These are phyloP conservation scores for Hyposoter didymator DNA, from an alignment of 2,888 invertebrate species.

Conservation along the genomic window DNA sequence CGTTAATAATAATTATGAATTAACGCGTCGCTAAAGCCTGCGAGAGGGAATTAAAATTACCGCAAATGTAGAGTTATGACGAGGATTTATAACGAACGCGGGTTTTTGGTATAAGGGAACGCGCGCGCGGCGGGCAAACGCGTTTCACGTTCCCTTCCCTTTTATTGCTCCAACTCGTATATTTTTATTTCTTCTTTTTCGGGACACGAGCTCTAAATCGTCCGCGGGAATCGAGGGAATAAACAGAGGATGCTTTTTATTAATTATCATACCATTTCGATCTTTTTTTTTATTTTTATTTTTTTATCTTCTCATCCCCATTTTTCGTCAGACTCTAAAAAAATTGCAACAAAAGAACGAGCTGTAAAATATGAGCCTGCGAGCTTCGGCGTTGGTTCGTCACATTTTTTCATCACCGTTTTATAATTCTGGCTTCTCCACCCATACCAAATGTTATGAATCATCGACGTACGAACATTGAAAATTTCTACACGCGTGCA, in stretches of 20 bases:
- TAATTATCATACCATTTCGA: constrained; percentile 48
- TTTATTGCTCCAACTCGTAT: constrained; percentile 33
- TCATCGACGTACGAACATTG: too few relatives aligned
- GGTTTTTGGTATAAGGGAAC: constrained; percentile 14
- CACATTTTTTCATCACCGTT: not conserved
- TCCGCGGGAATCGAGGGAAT: constrained; percentile 48
- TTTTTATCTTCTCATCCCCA: not conserved
- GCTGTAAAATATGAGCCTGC: not conserved
- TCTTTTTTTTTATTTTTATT: constrained; percentile 4
- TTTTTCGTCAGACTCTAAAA: constrained; percentile 13
- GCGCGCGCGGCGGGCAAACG: constrained; percentile 14
- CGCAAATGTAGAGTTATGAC: constrained; percentile 81
- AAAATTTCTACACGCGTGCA: not conserved
- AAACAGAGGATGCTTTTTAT: constrained; percentile 62
- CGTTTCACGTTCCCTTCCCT: constrained; percentile 42
- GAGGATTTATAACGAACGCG: constrained; percentile 79
- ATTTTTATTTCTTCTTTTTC: constrained; percentile 26
- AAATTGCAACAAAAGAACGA: constrained; percentile 6
- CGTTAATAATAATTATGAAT: constrained; percentile 83
- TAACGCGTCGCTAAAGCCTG: constrained; percentile 79
- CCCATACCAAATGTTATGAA: not conserved
- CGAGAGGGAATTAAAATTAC: constrained; percentile 81
- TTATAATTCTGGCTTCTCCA: not conserved
- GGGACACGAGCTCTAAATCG: constrained; percentile 53
- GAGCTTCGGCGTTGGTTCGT: not conserved